A percentile compares a stretch with the other conserved stretches of the same genome.
Evolutionary conservation across 2,113 vertebrate species (phyloP).

Genomic region (Bothrops jararaca): DNA sequence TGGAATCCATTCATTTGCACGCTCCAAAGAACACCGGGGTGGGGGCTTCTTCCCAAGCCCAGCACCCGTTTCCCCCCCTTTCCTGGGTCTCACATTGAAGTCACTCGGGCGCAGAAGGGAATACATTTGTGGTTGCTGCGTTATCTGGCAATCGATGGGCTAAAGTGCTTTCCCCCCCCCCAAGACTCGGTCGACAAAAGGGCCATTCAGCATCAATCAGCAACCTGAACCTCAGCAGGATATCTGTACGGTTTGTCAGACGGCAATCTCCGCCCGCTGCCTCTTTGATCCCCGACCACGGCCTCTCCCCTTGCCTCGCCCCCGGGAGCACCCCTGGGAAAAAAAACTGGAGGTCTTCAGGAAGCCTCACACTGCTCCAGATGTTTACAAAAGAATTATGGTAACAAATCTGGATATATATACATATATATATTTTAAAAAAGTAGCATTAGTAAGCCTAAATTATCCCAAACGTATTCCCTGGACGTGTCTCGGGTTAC

Average conservation of each 20-base stretch:
- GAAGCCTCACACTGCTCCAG: background rate
- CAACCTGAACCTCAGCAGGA: background rate
- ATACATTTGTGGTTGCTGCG: no score
- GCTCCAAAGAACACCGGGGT: background rate
- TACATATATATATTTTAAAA: background rate
- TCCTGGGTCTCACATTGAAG: background rate
- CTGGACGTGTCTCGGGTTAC: constrained; percentile 32
- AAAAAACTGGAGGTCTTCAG: background rate
- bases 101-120: background rate
- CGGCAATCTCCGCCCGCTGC: background rate
- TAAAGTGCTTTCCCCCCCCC: background rate
- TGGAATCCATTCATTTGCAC: background rate
- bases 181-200: no score
- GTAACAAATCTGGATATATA: background rate
- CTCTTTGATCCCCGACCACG: background rate
- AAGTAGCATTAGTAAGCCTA: background rate
- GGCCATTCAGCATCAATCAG: background rate
- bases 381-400: background rate
- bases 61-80: background rate
- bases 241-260: background rate
- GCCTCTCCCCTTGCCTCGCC: background rate
- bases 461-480: background rate
- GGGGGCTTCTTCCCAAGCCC: background rate
- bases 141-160: background rate
- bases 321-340: background rate